Conservation (phyloP, 2,888 invertebrate species). For the Serrognathus titanus region DNA sequence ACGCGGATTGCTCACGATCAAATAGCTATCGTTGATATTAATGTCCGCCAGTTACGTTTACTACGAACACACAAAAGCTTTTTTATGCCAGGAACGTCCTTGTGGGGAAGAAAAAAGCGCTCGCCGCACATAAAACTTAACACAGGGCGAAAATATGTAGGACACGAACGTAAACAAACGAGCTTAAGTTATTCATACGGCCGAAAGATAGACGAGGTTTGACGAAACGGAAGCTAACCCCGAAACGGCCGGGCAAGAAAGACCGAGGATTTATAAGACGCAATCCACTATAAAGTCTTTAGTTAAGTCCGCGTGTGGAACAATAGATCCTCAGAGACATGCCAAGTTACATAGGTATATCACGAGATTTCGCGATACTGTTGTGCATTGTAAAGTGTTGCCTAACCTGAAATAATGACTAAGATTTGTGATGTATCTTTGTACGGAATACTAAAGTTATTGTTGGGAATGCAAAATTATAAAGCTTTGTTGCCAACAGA, state of each 20-base stretch:
- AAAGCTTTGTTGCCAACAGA: too few relatives aligned
- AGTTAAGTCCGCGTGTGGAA: conserved; percentile 40
- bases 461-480: conserved; percentile 23
- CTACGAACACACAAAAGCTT: background rate
- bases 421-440: conserved; percentile 45
- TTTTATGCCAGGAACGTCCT: background rate
- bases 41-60: conserved; percentile 14
- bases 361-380: conserved; percentile 37
- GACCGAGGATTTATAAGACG: conserved; percentile 46
- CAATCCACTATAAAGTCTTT: conserved; percentile 49
- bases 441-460: conserved; percentile 40
- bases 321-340: conserved; percentile 43
- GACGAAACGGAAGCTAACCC: conserved; percentile 46
- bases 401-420: conserved; percentile 47
- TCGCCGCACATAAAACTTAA: too few relatives aligned
- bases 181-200: background rate
- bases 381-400: conserved; percentile 39
- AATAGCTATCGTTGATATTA: conserved; percentile 33
- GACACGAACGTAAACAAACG: background rate
- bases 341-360: conserved; percentile 45
- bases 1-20: conserved; percentile 39
- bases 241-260: conserved; percentile 33
- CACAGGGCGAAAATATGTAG: too few relatives aligned
- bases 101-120: too few relatives aligned
- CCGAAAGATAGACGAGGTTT: conserved; percentile 38